A percentile compares a stretch with the other conserved stretches of the same genome.
phyloP scores from a whole-genome alignment of 2,797 vertebrate genomes.

The Fratercula arctica region DNA sequence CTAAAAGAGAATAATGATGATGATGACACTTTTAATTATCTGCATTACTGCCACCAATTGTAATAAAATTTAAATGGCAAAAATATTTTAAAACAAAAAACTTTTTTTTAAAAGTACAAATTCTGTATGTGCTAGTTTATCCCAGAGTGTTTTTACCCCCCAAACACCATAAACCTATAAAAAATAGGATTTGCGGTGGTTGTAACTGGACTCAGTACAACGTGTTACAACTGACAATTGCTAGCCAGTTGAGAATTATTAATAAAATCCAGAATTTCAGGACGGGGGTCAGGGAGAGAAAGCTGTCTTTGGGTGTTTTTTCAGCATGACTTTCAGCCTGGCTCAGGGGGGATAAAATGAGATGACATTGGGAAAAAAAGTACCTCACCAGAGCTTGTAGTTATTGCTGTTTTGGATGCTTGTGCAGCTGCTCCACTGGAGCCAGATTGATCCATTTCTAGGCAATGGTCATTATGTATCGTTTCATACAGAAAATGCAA shows the following conservation, averaged over 20 bases:
- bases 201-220: constrained; percentile 17
- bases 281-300: background rate
- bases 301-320: background rate
- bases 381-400: constrained; percentile 26
- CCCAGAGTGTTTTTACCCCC: background rate
- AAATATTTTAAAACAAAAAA: background rate
- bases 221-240: constrained; percentile 41
- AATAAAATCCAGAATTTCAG: constrained; percentile 54
- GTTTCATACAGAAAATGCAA: constrained; percentile 61
- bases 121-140: background rate
- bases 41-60: background rate
- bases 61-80: background rate
- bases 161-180: background rate
- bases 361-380: constrained; percentile 67
- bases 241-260: constrained; percentile 50
- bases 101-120: background rate
- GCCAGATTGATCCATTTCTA: constrained; percentile 72
- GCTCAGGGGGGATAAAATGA: constrained; percentile 63
- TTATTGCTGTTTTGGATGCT: constrained; percentile 70
- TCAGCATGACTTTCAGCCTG: constrained; percentile 49
- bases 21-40: background rate
- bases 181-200: background rate
- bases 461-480: constrained; percentile 65
- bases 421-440: constrained; percentile 25
- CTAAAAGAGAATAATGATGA: background rate